Conservation (phyloP, 2,888 invertebrate species). For the Agrotis exclamationis region DNA sequence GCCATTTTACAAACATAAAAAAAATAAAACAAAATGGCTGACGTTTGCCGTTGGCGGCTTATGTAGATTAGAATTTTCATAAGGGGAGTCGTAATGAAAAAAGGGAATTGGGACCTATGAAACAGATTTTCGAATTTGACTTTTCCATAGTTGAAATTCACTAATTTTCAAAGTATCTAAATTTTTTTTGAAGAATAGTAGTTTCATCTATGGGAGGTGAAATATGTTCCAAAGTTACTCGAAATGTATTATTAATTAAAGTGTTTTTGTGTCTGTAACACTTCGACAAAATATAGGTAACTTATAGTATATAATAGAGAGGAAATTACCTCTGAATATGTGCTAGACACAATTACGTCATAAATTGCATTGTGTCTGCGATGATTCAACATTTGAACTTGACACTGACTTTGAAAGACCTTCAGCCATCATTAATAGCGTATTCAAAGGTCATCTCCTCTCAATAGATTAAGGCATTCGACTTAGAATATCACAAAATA, state of each 20-base stretch:
- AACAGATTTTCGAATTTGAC: conserved; percentile 68
- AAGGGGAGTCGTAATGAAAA: conserved; percentile 63
- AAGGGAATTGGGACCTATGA: conserved; percentile 82
- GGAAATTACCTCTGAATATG: conserved; percentile 69
- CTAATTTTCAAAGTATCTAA: conserved; percentile 25
- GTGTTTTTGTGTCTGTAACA: conserved; percentile 85
- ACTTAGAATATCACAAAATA: conserved; percentile 86
- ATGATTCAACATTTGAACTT: conserved; percentile 31
- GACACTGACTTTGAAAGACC: conserved; percentile 11
- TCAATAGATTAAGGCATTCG: conserved; percentile 80
- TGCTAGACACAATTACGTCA: conserved; percentile 4
- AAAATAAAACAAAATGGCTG: conserved; percentile 71
- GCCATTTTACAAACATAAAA: conserved; percentile 61
- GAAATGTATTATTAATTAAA: conserved; percentile 66
- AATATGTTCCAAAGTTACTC: conserved; percentile 68
- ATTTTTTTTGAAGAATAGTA: neutral
- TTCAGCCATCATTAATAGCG: neutral
- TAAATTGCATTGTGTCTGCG: neutral
- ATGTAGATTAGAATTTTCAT: conserved; percentile 52
- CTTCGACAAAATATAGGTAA: conserved; percentile 77
- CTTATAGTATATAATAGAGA: conserved; percentile 68
- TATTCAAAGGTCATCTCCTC: conserved; percentile 69
- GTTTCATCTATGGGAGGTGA: conserved; percentile 63
- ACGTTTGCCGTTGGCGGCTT: conserved; percentile 63
- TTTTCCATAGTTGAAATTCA: conserved; percentile 46